These are phyloP conservation scores for Aplysina aerophoba DNA, from an alignment of 37 sponge, comb jelly and placozoan genomes.

Conservation along the genomic window DNA sequence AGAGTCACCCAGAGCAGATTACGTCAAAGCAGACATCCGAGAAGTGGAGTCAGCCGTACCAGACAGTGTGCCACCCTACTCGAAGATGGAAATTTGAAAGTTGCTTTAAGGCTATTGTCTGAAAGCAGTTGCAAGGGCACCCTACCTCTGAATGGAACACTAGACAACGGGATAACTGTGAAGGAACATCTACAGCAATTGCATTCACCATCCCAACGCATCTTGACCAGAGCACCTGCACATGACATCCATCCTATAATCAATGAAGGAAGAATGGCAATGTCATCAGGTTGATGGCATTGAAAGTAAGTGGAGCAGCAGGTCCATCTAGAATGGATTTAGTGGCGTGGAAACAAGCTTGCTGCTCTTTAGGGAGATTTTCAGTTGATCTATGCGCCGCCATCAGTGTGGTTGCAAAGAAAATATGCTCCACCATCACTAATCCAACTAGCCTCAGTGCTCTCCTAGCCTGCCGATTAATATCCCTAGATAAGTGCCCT, in stretches of 20 bases:
- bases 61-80: neutral
- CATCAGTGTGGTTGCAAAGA: neutral
- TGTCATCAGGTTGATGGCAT: neutral
- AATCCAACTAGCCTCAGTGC: neutral
- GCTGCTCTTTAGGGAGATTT: neutral
- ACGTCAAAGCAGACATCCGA: neutral
- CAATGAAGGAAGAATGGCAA: neutral
- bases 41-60: neutral
- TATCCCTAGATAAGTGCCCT: neutral
- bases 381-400: neutral
- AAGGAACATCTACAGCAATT: neutral
- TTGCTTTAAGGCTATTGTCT: neutral
- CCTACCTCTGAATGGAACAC: neutral
- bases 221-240: neutral
- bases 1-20: neutral
- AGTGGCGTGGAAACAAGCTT: neutral
- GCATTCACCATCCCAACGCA: neutral
- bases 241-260: neutral
- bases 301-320: neutral
- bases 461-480: neutral
- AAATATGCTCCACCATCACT: neutral
- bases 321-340: neutral
- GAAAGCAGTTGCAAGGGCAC: neutral
- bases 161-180: neutral
- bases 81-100: neutral